phyloP scores from a whole-genome alignment of 2,113 vertebrate genomes.

The Colinus virginianus region DNA sequence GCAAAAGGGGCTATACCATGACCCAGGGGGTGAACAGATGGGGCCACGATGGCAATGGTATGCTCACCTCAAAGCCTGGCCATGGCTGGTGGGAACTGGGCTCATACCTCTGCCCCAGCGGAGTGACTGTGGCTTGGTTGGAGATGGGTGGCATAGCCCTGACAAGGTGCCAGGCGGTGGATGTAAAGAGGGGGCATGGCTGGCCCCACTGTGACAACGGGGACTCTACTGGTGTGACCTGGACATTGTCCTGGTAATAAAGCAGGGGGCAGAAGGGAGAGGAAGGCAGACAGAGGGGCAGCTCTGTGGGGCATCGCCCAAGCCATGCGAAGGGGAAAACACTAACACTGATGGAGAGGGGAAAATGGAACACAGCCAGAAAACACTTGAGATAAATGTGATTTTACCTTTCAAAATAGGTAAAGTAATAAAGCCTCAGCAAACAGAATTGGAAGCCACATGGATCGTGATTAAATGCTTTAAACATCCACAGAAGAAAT shows the following conservation, averaged over 20 bases:
- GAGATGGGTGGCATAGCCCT: neutral
- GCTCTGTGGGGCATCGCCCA: neutral
- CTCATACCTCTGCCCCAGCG: neutral
- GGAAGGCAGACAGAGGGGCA: neutral
- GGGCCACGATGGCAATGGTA: fast-evolving
- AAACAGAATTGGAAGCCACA: neutral
- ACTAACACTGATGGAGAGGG: neutral
- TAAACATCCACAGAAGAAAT: neutral
- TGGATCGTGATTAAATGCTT: neutral
- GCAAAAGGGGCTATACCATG: neutral
- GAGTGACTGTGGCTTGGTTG: neutral
- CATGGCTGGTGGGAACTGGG: too few species aligned
- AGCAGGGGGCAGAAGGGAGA: neutral
- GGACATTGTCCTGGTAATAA: neutral
- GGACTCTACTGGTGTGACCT: fast-evolving
- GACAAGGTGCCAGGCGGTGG: neutral
- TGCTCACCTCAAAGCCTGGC: neutral
- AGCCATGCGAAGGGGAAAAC: neutral
- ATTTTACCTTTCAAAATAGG: neutral
- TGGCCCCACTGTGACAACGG: neutral
- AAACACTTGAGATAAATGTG: neutral
- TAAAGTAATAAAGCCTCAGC: neutral
- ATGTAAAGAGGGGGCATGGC: fast-evolving
- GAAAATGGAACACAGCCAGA: neutral
- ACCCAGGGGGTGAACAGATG: neutral